Percentiles rank a stretch among this genome's conserved stretches.
Evolutionary conservation across 2,113 vertebrate genomes (phyloP).

Genomic region (Cyphomyrus plagiostoma): DNA sequence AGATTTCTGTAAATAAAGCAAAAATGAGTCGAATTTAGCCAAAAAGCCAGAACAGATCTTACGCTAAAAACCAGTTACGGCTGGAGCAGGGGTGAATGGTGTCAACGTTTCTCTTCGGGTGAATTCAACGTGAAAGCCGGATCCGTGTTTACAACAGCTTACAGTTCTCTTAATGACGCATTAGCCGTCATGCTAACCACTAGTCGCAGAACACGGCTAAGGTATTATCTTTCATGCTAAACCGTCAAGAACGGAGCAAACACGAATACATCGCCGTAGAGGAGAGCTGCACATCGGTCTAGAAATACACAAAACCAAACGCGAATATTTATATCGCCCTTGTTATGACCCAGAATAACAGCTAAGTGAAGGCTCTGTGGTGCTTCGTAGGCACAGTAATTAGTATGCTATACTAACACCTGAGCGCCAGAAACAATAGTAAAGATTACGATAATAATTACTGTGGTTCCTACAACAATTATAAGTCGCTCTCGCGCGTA

Average conservation of each 20-base stretch:
- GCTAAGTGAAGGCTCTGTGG: not conserved
- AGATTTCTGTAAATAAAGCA: not conserved
- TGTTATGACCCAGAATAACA: constrained; percentile 4
- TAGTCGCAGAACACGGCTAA: not conserved
- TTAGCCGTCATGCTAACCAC: not conserved
- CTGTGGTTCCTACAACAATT: not conserved
- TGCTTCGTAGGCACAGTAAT: not conserved
- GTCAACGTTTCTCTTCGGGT: not conserved
- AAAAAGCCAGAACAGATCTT: not conserved
- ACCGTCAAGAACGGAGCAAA: not conserved
- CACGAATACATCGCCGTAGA: not conserved
- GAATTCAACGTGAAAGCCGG: not conserved
- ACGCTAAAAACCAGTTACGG: not conserved
- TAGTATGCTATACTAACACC: not conserved
- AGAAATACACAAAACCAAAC: not conserved
- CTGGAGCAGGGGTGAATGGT: not conserved
- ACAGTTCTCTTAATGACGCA: not conserved
- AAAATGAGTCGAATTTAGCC: not conserved
- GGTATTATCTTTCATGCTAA: not conserved
- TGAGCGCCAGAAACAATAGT: not conserved
- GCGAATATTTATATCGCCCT: not conserved
- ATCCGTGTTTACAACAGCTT: not conserved
- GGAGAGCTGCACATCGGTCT: not conserved
- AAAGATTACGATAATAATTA: not conserved
- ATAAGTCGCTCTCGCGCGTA: not conserved